phyloP scores from a whole-genome alignment of 2,888 invertebrate genomes.

The Beris chalybata region DNA sequence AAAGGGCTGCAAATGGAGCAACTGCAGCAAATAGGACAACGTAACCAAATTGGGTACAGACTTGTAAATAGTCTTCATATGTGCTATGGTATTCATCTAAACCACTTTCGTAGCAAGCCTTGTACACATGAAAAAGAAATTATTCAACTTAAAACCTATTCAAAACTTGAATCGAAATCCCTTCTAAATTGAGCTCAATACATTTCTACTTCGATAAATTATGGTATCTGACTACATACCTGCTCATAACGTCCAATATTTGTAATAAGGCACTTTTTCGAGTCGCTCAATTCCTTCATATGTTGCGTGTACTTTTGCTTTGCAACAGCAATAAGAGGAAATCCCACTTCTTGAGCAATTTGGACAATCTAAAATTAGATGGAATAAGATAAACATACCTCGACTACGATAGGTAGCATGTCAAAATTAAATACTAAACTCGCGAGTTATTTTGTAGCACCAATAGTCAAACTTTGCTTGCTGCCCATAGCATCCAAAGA shows the following conservation, averaged over 20 bases:
- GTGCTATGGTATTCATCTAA: constrained; percentile 74
- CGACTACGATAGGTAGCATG: too few species aligned
- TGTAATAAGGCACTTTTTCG: constrained; percentile 45
- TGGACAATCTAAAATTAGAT: constrained; percentile 47
- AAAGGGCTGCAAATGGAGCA: constrained; percentile 74
- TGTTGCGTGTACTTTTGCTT: constrained; percentile 53
- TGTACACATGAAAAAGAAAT: background rate
- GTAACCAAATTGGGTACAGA: constrained; percentile 79
- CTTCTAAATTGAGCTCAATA: too few species aligned
- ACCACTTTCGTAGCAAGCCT: constrained; percentile 60
- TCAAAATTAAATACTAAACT: too few species aligned
- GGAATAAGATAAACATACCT: background rate
- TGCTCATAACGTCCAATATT: constrained; percentile 52
- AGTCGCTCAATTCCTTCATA: constrained; percentile 46
- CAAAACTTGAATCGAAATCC: too few species aligned
- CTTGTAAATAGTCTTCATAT: constrained; percentile 75
- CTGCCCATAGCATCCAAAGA: too few species aligned
- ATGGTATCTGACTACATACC: constrained; percentile 23
- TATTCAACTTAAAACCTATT: background rate
- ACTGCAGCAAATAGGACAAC: constrained; percentile 77
- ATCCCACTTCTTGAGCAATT: constrained; percentile 54
- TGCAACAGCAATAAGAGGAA: constrained; percentile 52
- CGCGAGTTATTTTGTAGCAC: too few species aligned
- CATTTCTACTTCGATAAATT: background rate
- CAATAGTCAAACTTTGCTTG: too few species aligned